Evolutionary conservation across 2,113 vertebrate genomes (phyloP), one percentile per base, ranked within the genome.

Genomic region (Scalopus aquaticus): DNA sequence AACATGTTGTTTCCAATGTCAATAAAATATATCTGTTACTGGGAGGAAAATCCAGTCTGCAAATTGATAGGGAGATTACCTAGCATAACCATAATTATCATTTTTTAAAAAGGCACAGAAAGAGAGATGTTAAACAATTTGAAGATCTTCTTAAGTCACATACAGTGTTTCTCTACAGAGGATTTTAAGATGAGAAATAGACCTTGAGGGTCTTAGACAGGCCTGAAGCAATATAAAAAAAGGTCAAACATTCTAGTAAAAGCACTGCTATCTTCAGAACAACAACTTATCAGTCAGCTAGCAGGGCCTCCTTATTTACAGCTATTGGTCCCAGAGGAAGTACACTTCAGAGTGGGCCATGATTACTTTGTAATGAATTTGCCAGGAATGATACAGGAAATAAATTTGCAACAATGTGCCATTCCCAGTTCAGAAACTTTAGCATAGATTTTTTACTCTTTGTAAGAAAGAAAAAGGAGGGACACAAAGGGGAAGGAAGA

Each of bases 331-430:
- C 98, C 98, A 98, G 98, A 98, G 99, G 99, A 99, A 98, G 98
- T 98, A 98, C 98, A 98, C 98, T 98, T 98, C 97, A 98, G 98
- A 95, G 96, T 98, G 96, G 98, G 97, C 98, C 98, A 97, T 98
- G 97, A 99, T 99, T 99, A 98, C 98, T 98, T 98, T 98, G 98
- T 99, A 99, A 99, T 99, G 98, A 99, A 98, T 99, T 99, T 99
- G 98, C 97, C 98, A 98, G 98, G 95, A 98, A 98, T 97, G 93
- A 98, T 98, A 98, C 96, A 97, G 95, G 96, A 98, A 98, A 98
- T 96, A 98, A 98, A 98, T 98, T 97, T 98, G 97, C 98, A 98
- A 98, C 97, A 98, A 97, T 95, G 94, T 97, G 97, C 93, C 98
- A 97, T 96, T 98, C 88, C 89, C 92, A 96, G 93, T 88, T 97